Conservation (phyloP, 2,113 vertebrate genomes). For the Mormyrus lacerda region DNA sequence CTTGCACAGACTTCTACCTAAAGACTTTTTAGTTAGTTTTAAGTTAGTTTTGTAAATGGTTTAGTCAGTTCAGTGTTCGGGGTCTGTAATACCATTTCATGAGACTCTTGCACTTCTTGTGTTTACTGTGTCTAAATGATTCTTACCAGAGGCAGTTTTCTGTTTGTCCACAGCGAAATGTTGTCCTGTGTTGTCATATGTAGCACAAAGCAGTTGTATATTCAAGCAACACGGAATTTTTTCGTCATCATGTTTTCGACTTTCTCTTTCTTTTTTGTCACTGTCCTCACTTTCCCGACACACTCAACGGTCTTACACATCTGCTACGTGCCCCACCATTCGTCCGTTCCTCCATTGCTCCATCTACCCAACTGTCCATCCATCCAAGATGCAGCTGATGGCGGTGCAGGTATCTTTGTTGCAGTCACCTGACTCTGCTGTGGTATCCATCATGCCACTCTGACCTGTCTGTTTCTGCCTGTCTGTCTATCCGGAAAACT, state of each 20-base stretch:
- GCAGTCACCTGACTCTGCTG: background rate
- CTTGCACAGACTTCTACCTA: background rate
- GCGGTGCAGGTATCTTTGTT: conserved; percentile 11
- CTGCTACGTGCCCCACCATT: background rate
- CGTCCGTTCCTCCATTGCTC: conserved; percentile 1
- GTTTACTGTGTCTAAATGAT: background rate
- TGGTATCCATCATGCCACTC: background rate
- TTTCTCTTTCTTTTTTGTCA: background rate
- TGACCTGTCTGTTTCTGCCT: background rate
- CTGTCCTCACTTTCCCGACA: background rate
- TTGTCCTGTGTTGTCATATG: background rate
- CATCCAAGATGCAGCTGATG: conserved; percentile 4
- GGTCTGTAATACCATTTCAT: background rate
- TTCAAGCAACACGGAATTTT: background rate
- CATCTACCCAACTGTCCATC: background rate
- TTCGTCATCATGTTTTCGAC: background rate
- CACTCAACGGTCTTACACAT: background rate
- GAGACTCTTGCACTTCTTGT: background rate
- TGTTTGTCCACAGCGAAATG: background rate
- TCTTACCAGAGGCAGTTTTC: background rate
- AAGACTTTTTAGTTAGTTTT: background rate
- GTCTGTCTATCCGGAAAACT: background rate
- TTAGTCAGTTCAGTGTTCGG: background rate
- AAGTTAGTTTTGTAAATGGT: background rate
- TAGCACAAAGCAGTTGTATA: background rate